These are phyloP conservation scores for Ianthella basta DNA, from an alignment of 37 sponge, comb jelly and placozoan species.

Conservation along the genomic window DNA sequence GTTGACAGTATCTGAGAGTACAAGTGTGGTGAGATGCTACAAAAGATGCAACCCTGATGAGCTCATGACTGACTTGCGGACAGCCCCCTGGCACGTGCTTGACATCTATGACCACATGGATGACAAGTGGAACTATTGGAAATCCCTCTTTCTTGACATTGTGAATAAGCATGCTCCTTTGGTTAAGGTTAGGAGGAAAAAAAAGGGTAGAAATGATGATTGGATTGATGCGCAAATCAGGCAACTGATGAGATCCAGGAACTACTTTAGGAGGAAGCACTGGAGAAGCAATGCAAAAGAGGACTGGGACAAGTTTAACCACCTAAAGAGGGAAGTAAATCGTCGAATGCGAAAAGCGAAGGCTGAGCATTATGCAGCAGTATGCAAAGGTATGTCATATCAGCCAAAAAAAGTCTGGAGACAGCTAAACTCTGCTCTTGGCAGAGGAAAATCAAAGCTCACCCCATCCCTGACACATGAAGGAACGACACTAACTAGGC, in stretches of 20 bases:
- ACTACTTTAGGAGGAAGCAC: neutral
- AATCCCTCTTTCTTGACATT: neutral
- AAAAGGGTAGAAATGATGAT: neutral
- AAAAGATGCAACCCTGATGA: neutral
- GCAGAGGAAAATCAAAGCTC: neutral
- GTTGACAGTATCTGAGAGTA: neutral
- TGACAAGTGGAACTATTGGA: constrained; percentile 6
- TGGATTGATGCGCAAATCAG: neutral
- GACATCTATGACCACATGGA: neutral
- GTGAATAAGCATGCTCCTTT: neutral
- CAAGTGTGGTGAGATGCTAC: neutral
- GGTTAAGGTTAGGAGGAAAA: constrained; percentile 5
- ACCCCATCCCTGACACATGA: neutral
- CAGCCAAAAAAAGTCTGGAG: neutral
- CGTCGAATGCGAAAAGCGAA: neutral
- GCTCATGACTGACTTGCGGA: neutral
- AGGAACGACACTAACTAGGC: neutral
- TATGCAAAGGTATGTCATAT: neutral
- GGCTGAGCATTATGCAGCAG: constrained; percentile 2
- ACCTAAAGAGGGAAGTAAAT: constrained; percentile 6
- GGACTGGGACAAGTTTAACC: neutral
- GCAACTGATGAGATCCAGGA: neutral
- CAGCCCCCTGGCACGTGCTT: neutral
- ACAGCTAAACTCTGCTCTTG: neutral
- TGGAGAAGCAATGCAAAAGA: neutral